Evolutionary conservation across 2,797 vertebrate genomes (phyloP), one percentile per base, ranked within the genome.

Genomic region (Okamejei kenojei): DNA sequence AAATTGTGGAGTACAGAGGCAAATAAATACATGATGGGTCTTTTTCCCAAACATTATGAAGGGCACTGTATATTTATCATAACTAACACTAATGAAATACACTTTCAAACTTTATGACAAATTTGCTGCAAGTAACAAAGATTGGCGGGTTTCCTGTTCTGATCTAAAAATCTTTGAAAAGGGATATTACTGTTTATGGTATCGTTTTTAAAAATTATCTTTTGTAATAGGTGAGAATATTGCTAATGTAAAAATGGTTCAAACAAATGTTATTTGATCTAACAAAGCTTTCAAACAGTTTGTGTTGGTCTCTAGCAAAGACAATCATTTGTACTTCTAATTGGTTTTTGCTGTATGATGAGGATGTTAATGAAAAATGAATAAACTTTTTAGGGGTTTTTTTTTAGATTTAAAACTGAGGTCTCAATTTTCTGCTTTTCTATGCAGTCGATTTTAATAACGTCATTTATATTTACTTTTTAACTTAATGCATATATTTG

Each of bases 261-360:
- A 88, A 35, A 35, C 10, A 35, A 86, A 19, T 86, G 58, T 86
- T 6, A 63, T 35, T 81, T 86, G 29, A 7, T 61, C 61, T 88
- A 65, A 88, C n/a, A 88, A 17, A 7, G 2, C 17, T 35, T 86
- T 68, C 32, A 6, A 63, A 68, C 58, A 65, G 9, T 32, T 88
- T 88, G 63, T 88, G 61, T 21, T 68, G n/a, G 84, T 32, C 61
- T 35, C 84, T 3, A 68, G 84, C 84, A 88, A 88, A 88, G 84
- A 88, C 84, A 88, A 88, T 88, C 84, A 68, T 68, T 88, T 88
- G 61, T 88, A 88, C 84, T 88, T 68, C n/a, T 65, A 86, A 86
- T 2, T 4, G 15, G 19, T 88, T n/a, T 82, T 65, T 65, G 61
- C 84, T 88, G 23, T 88, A 88, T 68, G 54, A 84, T n/a, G 9